Conservation (phyloP, 2,888 invertebrate species). For the Trypoxylon attenuatum region DNA sequence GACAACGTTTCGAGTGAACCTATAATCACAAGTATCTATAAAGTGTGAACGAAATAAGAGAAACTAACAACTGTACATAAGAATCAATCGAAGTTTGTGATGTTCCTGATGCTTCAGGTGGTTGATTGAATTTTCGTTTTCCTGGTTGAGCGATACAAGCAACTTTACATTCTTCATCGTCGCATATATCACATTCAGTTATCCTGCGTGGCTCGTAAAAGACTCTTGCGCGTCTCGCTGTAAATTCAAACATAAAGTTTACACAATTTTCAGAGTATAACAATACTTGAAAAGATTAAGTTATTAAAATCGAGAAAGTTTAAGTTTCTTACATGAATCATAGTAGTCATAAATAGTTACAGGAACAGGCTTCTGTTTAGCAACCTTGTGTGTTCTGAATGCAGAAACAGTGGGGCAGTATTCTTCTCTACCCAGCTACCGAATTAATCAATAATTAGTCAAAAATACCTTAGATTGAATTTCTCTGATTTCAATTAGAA, state of each 20-base stretch:
- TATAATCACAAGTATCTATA: constrained; percentile 33
- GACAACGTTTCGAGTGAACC: constrained; percentile 6
- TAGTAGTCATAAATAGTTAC: constrained; percentile 93
- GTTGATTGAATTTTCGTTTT: constrained; percentile 47
- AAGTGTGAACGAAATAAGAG: constrained; percentile 20
- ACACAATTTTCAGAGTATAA: neutral
- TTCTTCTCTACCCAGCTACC: constrained; percentile 77
- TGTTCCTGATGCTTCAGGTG: constrained; percentile 26
- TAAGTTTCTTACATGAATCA: constrained; percentile 84
- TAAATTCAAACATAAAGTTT: neutral
- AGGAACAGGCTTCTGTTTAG: constrained; percentile 89
- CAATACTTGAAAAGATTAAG: neutral
- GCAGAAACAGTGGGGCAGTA: constrained; percentile 91
- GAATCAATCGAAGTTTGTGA: constrained; percentile 29
- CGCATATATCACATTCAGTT: constrained; percentile 89
- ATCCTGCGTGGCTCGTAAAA: constrained; percentile 85
- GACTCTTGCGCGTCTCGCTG: constrained; percentile 87
- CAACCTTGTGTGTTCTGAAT: constrained; percentile 88
- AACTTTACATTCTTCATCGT: constrained; percentile 79
- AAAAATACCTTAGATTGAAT: neutral
- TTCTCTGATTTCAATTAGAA: neutral
- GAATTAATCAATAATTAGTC: neutral
- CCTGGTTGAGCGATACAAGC: constrained; percentile 73
- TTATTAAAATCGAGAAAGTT: neutral
- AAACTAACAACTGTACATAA: constrained; percentile 40